A percentile compares a stretch with the other conserved stretches of the same genome.
These are phyloP conservation scores for Myripristis murdjan DNA, from an alignment of 2,797 vertebrate genomes.

Conservation along the genomic window DNA sequence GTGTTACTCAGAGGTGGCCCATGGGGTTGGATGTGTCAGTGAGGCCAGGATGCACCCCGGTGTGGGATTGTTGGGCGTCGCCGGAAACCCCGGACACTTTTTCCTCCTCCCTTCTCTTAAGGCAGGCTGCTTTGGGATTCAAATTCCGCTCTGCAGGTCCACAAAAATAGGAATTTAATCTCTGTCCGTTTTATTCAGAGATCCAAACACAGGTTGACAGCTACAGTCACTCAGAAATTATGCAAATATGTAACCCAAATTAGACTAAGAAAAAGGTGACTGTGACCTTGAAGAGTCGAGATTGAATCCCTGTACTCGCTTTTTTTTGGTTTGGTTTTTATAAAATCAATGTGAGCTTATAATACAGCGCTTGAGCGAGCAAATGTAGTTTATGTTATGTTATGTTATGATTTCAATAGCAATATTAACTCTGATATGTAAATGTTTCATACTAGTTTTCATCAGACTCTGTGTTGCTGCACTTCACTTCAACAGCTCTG, in stretches of 20 bases:
- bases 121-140: conserved; percentile 99
- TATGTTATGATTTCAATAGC: too few relatives aligned
- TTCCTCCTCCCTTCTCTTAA: conserved; percentile 98
- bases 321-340: too few relatives aligned
- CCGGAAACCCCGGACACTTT: conserved; percentile 94
- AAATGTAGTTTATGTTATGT: neutral
- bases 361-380: neutral
- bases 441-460: too few relatives aligned
- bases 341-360: too few relatives aligned
- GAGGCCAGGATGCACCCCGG: conserved; percentile 93
- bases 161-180: conserved; percentile 15
- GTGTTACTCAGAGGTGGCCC: conserved; percentile 96
- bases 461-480: too few relatives aligned
- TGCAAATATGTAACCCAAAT: too few relatives aligned
- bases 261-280: too few relatives aligned
- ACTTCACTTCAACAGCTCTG: neutral
- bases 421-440: too few relatives aligned
- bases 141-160: conserved; percentile 92
- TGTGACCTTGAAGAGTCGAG: too few relatives aligned
- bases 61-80: conserved; percentile 92
- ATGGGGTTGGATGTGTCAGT: conserved; percentile 97
- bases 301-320: too few relatives aligned
- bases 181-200: neutral
- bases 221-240: too few relatives aligned
- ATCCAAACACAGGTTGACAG: too few relatives aligned